phyloP scores from a whole-genome alignment of 2,888 invertebrate species.

The Timema podura region DNA sequence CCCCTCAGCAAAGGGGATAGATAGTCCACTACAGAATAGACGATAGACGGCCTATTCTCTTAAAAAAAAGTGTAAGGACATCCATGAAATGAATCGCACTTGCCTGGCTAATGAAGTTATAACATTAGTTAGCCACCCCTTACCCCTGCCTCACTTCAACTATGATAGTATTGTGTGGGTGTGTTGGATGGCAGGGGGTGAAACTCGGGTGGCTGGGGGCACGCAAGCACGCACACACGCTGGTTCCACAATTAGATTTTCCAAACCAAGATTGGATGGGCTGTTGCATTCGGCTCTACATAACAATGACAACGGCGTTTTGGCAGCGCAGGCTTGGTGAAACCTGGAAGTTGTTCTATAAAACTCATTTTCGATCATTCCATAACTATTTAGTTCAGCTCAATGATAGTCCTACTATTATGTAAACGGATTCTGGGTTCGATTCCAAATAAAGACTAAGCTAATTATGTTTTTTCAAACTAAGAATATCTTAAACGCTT shows the following conservation, averaged over 20 bases:
- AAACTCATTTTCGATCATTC: no score
- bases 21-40: no score
- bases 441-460: no score
- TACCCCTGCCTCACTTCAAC: not conserved
- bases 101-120: slow-evolving; percentile 4
- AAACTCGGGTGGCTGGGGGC: not conserved
- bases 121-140: not conserved
- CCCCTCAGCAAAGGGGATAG: no score
- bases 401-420: no score
- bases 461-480: no score
- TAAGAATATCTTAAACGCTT: no score
- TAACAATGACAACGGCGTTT: slow-evolving; percentile 12
- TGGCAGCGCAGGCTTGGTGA: not conserved
- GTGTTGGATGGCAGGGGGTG: not conserved
- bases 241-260: slow-evolving; percentile 24
- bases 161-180: slow-evolving; percentile 6
- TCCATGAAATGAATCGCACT: slow-evolving; percentile 1
- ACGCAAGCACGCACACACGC: slow-evolving; percentile 11
- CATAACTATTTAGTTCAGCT: no score
- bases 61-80: no score
- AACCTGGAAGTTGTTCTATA: no score
- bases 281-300: not conserved
- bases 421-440: no score
- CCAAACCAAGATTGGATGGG: slow-evolving; percentile 19
- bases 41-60: no score